Evolutionary conservation across 2,888 invertebrate genomes (phyloP).

Genomic region (Helobdella robusta): DNA sequence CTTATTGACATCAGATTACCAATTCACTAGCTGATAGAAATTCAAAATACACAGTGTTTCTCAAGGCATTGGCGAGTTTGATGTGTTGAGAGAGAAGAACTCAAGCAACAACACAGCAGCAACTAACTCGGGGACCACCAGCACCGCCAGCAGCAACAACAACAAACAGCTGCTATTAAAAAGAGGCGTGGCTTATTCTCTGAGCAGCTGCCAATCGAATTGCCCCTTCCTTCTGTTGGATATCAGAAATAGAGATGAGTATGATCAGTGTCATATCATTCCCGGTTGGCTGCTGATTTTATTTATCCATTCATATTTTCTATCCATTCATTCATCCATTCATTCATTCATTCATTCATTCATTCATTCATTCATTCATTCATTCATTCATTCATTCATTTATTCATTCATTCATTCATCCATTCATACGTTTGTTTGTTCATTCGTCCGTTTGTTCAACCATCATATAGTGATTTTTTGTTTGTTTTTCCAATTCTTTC

Average conservation of each 20-base stretch:
- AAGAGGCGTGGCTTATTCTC: conserved; percentile 8
- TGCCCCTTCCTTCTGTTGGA: conserved; percentile 51
- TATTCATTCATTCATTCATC: too few species aligned
- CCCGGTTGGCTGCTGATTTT: conserved; percentile 41
- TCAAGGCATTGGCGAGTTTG: conserved; percentile 48
- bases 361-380: too few species aligned
- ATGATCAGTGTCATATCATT: conserved; percentile 48
- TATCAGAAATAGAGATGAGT: conserved; percentile 48
- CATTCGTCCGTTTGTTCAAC: too few species aligned
- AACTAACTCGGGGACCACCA: not conserved
- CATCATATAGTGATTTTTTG: too few species aligned
- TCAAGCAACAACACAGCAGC: not conserved
- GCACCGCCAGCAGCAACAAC: conserved; percentile 3
- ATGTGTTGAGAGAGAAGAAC: conserved; percentile 32
- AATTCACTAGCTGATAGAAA: not conserved
- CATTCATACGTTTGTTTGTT: too few species aligned
- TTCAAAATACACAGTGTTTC: conserved; percentile 39
- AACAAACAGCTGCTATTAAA: conserved; percentile 3
- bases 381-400: too few species aligned
- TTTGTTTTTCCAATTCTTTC: too few species aligned
- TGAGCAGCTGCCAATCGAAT: conserved; percentile 31
- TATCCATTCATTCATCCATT: too few species aligned
- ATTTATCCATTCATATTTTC: not conserved
- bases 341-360: too few species aligned
- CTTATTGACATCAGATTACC: not conserved